Percentiles rank a stretch among this genome's conserved stretches.
Evolutionary conservation across 2,888 invertebrate species (phyloP).

Genomic region (Heterodera filipjevi): DNA sequence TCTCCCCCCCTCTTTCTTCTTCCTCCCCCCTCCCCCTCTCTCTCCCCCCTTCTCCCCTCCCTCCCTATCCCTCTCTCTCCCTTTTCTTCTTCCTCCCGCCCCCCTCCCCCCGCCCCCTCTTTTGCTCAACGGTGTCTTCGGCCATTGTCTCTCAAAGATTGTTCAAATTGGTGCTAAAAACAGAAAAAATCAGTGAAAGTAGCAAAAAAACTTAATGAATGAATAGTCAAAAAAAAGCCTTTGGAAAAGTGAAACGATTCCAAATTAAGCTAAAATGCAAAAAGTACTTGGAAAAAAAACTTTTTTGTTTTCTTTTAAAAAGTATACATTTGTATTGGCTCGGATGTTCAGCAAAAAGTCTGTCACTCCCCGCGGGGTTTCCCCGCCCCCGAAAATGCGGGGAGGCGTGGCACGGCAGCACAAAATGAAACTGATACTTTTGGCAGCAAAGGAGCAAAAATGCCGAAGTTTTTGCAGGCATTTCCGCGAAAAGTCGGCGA

Average conservation of each 20-base stretch:
- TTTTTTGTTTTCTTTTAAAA: too few relatives aligned
- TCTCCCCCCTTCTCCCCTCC: not conserved
- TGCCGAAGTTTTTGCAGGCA: not conserved
- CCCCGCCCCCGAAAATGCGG: not conserved
- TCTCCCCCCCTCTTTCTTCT: not conserved
- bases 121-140: not conserved
- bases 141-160: not conserved
- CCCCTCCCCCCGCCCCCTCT: not conserved
- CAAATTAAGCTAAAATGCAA: not conserved
- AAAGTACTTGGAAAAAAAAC: not conserved
- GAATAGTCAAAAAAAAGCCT: too few relatives aligned
- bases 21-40: not conserved
- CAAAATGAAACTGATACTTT: not conserved
- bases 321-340: not conserved
- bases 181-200: not conserved
- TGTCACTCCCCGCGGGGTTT: not conserved
- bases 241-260: too few relatives aligned
- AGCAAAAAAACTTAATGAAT: not conserved
- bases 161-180: not conserved
- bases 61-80: not conserved
- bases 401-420: not conserved
- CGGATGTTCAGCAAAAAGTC: not conserved
- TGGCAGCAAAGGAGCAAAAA: not conserved
- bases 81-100: too few relatives aligned
- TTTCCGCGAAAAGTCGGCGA: not conserved